Evolutionary conservation across 1,140 invertebrate species (phyloP).

Genomic region (Brachionus manjavacas): DNA sequence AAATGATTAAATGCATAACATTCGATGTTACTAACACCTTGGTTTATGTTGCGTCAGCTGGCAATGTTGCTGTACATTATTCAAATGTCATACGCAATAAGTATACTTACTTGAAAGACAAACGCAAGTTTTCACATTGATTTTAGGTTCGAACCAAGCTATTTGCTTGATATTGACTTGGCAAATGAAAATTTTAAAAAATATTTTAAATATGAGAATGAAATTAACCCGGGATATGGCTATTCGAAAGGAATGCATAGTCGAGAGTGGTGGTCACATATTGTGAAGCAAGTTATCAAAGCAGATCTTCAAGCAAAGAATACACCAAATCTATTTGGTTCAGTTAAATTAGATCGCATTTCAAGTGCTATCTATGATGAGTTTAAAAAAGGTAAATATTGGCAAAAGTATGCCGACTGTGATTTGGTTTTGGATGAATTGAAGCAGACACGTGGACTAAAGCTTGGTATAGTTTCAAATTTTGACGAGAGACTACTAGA

Average conservation of each 20-base stretch:
- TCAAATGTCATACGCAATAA: neutral
- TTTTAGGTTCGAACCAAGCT: neutral
- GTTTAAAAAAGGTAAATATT: neutral
- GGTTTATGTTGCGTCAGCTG: neutral
- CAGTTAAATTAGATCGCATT: neutral
- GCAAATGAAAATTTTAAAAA: slow-evolving; percentile 20
- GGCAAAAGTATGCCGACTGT: slow-evolving; percentile 20
- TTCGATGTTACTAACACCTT: slow-evolving; percentile 38
- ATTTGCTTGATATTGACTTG: neutral
- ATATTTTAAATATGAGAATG: neutral
- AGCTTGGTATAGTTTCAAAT: slow-evolving; percentile 19
- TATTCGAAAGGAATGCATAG: neutral
- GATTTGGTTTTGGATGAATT: slow-evolving; percentile 4
- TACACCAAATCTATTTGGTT: neutral
- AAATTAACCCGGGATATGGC: neutral
- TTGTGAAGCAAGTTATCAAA: neutral
- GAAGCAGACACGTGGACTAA: neutral
- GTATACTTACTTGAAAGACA: neutral
- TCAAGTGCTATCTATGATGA: neutral
- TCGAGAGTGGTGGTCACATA: neutral
- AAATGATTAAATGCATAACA: slow-evolving; percentile 25
- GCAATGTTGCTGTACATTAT: slow-evolving; percentile 25
- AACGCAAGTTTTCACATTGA: neutral
- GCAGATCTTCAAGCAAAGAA: neutral
- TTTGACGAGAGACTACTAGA: slow-evolving; percentile 19